Evolutionary conservation across 2,113 vertebrate species (phyloP).

Genomic region (Eudorcas thomsonii): DNA sequence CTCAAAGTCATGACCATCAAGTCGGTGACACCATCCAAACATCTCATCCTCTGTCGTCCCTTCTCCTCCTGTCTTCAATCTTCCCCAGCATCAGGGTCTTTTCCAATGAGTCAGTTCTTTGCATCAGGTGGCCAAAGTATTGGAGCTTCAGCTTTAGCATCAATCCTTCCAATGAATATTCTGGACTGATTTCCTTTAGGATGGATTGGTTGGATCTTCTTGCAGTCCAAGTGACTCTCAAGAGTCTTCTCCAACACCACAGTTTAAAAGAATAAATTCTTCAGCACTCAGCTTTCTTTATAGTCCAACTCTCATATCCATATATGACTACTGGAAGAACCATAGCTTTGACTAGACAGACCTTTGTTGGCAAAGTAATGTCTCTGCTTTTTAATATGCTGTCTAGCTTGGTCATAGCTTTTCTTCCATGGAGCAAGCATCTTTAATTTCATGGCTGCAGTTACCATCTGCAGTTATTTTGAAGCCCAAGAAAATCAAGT

Average conservation of each 20-base stretch:
- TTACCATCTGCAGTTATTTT: not conserved
- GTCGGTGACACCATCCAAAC: accelerated
- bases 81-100: not conserved
- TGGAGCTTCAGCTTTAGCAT: not conserved
- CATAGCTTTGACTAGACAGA: not conserved
- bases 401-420: not conserved
- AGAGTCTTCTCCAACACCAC: not conserved
- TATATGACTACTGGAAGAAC: not conserved
- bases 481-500: not conserved
- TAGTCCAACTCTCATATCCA: not conserved
- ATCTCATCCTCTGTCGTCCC: not conserved
- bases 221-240: not conserved
- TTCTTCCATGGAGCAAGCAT: not conserved
- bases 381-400: not conserved
- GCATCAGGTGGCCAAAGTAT: not conserved
- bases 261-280: not conserved
- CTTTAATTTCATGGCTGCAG: not conserved
- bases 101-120: not conserved
- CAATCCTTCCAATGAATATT: not conserved
- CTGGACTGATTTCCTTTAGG: not conserved
- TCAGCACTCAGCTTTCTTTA: not conserved
- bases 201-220: not conserved
- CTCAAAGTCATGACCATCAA: not conserved
- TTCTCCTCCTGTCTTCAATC: not conserved
- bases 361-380: not conserved